A percentile compares a stretch with the other conserved stretches of the same genome.
Evolutionary conservation across 2,888 invertebrate genomes (phyloP).

Genomic region (Oasisia sp.): DNA sequence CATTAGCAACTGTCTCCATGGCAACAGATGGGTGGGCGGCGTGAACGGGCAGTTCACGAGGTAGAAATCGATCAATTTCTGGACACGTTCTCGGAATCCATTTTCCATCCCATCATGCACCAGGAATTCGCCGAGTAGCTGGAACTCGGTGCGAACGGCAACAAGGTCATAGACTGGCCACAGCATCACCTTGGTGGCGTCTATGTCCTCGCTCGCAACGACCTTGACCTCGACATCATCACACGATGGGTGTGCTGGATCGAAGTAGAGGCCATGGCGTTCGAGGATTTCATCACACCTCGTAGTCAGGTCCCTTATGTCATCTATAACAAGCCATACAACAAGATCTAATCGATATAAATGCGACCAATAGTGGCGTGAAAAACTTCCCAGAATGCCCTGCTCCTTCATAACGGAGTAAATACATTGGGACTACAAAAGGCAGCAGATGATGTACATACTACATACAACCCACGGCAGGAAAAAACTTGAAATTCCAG

Average conservation of each 20-base stretch:
- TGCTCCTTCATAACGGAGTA: too few relatives aligned
- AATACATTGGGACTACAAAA: too few relatives aligned
- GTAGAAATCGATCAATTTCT: background rate
- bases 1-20: background rate
- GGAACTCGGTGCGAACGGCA: background rate
- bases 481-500: too few relatives aligned
- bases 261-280: background rate
- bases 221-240: background rate
- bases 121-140: slow-evolving; percentile 18
- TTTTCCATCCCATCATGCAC: background rate
- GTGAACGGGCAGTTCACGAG: background rate
- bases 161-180: background rate
- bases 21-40: background rate
- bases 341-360: background rate
- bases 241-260: background rate
- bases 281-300: background rate
- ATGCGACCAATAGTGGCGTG: too few relatives aligned
- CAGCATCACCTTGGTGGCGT: background rate
- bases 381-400: too few relatives aligned
- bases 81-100: background rate
- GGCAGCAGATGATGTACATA: too few relatives aligned
- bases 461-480: too few relatives aligned
- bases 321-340: background rate
- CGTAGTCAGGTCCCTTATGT: background rate
- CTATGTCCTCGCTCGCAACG: background rate